Conservation (phyloP, 2,113 vertebrate genomes). For the Sitta europaea region DNA sequence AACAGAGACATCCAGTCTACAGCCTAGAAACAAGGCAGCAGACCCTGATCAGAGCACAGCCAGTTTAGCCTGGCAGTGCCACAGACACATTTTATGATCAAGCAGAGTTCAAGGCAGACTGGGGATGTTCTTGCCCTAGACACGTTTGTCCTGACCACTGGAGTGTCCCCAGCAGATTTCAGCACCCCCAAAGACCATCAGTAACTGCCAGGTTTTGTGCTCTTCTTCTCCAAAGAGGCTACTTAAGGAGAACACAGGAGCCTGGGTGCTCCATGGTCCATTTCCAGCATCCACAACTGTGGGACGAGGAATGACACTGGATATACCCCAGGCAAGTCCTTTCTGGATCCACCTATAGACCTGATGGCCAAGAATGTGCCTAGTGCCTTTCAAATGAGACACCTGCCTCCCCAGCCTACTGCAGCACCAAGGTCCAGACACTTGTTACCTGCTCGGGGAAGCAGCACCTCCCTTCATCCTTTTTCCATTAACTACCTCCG, state of each 20-base stretch:
- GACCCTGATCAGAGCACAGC: background rate
- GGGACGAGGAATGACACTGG: background rate
- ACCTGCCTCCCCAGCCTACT: background rate
- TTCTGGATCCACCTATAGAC: background rate
- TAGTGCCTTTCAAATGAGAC: background rate
- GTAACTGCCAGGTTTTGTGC: background rate
- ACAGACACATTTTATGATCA: background rate
- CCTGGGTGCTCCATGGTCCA: background rate
- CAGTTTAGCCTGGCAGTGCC: background rate
- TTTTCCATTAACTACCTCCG: too few species aligned
- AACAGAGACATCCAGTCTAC: background rate
- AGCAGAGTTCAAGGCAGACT: background rate
- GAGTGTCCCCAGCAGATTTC: background rate
- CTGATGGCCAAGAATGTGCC: background rate
- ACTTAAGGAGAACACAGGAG: background rate
- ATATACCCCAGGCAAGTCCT: background rate
- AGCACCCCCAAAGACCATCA: background rate
- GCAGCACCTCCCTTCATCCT: background rate
- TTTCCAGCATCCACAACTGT: background rate
- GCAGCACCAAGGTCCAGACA: background rate
- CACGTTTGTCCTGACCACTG: background rate
- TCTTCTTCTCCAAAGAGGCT: background rate
- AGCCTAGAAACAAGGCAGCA: background rate
- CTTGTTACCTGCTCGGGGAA: rapidly evolving
- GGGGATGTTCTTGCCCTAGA: background rate